phyloP scores from a whole-genome alignment of 2,113 vertebrate species.

The Silurus meridionalis region DNA sequence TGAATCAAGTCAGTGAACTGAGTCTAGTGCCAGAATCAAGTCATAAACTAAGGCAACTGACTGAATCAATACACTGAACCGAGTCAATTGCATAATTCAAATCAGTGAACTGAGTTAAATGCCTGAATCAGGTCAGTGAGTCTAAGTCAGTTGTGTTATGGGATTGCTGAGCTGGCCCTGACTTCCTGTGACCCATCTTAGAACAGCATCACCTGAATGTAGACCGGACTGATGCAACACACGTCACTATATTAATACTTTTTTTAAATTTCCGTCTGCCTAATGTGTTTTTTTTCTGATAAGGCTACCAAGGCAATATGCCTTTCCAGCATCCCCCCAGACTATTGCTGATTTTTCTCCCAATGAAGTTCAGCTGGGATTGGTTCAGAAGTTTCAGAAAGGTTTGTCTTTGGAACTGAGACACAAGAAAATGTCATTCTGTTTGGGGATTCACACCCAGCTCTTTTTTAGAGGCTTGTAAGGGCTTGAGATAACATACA shows the following conservation, averaged over 20 bases:
- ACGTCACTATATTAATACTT: not conserved
- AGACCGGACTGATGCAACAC: not conserved
- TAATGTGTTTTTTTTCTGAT: not conserved
- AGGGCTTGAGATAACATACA: conserved; percentile 15
- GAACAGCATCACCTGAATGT: not conserved
- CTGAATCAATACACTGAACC: too few relatives aligned
- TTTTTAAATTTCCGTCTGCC: not conserved
- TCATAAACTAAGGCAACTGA: too few relatives aligned
- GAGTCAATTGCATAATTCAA: too few relatives aligned
- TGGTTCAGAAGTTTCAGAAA: conserved; percentile 1
- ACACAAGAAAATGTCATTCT: not conserved
- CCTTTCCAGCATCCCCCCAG: not conserved
- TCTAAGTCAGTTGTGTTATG: not conserved
- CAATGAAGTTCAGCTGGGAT: conserved; percentile 13
- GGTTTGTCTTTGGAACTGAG: not conserved
- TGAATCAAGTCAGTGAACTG: not conserved
- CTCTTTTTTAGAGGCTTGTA: conserved; percentile 18
- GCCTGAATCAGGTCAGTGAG: not conserved
- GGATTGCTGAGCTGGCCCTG: not conserved
- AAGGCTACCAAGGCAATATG: not conserved
- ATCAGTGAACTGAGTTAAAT: too few relatives aligned
- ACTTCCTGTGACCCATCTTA: not conserved
- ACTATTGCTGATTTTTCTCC: not conserved
- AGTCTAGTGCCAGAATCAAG: too few relatives aligned
- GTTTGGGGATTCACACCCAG: conserved; percentile 15